Conservation (phyloP, 2,113 vertebrate species). For the Corvus hawaiiensis region DNA sequence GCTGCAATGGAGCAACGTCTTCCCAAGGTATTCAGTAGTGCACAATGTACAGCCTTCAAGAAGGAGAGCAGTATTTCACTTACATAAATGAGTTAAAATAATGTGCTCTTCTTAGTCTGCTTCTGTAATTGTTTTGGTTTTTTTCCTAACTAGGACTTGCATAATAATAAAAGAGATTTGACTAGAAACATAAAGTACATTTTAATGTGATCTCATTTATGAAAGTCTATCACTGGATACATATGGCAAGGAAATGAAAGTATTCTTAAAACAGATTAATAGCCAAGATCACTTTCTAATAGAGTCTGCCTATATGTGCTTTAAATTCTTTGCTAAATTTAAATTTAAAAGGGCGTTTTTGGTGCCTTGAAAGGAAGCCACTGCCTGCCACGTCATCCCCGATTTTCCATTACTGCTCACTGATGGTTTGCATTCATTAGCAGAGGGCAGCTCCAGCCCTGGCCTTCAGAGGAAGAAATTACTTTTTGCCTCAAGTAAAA, state of each 20-base stretch:
- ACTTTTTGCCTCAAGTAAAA: not conserved
- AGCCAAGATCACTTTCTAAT: slow-evolving; percentile 45
- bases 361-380: not conserved
- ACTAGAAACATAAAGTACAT: slow-evolving; percentile 19
- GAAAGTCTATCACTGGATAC: slow-evolving; percentile 29
- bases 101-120: not conserved
- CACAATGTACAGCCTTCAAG: not conserved
- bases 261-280: slow-evolving; percentile 42
- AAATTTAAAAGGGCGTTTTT: not conserved
- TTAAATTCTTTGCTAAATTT: slow-evolving; percentile 16
- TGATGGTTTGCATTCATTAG: not conserved
- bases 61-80: not conserved
- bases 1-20: not conserved
- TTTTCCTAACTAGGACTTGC: not conserved
- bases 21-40: not conserved
- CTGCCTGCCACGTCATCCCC: not conserved
- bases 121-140: not conserved
- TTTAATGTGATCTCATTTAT: slow-evolving; percentile 44
- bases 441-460: not conserved
- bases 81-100: not conserved
- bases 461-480: not conserved
- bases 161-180: slow-evolving; percentile 23
- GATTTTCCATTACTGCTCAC: slow-evolving; percentile 13
- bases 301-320: slow-evolving; percentile 18
- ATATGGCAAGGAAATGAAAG: slow-evolving; percentile 41